Conservation (phyloP, 2,113 vertebrate species). For the Sialia sialis region DNA sequence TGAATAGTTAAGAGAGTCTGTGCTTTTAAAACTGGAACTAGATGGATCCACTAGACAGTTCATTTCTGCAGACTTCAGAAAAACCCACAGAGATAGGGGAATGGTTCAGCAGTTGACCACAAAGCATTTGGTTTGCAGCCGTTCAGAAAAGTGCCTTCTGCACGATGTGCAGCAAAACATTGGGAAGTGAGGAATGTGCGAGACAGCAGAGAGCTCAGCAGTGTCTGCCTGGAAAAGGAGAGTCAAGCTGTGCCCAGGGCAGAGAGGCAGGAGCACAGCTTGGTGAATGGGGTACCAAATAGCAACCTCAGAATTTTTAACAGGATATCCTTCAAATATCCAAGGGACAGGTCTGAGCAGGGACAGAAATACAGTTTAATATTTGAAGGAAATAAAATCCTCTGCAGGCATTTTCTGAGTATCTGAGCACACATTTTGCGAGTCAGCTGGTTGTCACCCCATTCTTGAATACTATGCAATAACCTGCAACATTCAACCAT, state of each 20-base stretch:
- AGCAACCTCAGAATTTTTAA: not conserved
- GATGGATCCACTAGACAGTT: not conserved
- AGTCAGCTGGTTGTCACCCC: not conserved
- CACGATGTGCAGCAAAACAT: fast-evolving
- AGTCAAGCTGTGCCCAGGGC: not conserved
- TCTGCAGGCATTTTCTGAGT: not conserved
- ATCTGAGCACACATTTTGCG: not conserved
- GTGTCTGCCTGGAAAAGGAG: not conserved
- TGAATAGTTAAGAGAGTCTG: not conserved
- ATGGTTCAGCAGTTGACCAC: not conserved
- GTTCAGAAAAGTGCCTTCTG: not conserved
- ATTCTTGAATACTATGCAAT: not conserved
- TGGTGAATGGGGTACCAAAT: not conserved
- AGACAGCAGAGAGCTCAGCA: not conserved
- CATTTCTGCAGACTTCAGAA: not conserved
- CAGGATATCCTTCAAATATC: not conserved
- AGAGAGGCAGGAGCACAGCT: not conserved
- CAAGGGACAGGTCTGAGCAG: not conserved
- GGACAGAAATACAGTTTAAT: not conserved
- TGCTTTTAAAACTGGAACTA: not conserved
- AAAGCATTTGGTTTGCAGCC: not conserved
- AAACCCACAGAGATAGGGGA: not conserved
- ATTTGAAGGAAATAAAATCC: not conserved
- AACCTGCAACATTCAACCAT: not conserved
- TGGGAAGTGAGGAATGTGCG: fast-evolving